Percentiles rank a stretch among this genome's conserved stretches.
Conservation (phyloP, 2,888 invertebrate genomes). For the Anticlea derivata region DNA sequence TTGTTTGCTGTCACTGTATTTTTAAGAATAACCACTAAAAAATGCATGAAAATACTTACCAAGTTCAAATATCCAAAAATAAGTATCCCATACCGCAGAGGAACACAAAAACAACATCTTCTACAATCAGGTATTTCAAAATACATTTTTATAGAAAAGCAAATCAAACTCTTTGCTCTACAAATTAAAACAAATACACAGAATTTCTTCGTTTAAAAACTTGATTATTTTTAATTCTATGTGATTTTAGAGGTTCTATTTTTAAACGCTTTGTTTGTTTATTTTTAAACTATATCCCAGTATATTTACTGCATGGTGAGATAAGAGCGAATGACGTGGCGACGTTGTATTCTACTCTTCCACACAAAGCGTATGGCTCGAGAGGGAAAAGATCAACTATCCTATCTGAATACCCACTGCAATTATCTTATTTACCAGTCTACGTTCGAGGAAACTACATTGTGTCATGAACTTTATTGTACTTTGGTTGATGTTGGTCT, state of each 20-base stretch:
- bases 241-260: too few species aligned
- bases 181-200: too few species aligned
- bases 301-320: too few species aligned
- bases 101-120: constrained; percentile 55
- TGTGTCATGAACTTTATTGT: constrained; percentile 32
- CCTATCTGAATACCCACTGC: constrained; percentile 19
- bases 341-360: neutral
- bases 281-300: too few species aligned
- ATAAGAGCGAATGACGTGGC: neutral
- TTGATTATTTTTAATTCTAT: too few species aligned
- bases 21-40: too few species aligned
- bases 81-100: constrained; percentile 55
- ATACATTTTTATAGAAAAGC: constrained; percentile 37
- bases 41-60: constrained; percentile 33
- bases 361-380: constrained; percentile 13
- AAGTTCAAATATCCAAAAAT: constrained; percentile 49
- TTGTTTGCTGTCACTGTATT: too few species aligned
- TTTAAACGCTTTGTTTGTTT: too few species aligned
- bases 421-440: constrained; percentile 39
- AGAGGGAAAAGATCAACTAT: constrained; percentile 33
- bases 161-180: too few species aligned
- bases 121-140: constrained; percentile 53
- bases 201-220: too few species aligned
- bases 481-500: constrained; percentile 7
- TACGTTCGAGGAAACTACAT: constrained; percentile 26